Conservation (phyloP, 2,797 vertebrate genomes). For the Gorsachius magnificus region DNA sequence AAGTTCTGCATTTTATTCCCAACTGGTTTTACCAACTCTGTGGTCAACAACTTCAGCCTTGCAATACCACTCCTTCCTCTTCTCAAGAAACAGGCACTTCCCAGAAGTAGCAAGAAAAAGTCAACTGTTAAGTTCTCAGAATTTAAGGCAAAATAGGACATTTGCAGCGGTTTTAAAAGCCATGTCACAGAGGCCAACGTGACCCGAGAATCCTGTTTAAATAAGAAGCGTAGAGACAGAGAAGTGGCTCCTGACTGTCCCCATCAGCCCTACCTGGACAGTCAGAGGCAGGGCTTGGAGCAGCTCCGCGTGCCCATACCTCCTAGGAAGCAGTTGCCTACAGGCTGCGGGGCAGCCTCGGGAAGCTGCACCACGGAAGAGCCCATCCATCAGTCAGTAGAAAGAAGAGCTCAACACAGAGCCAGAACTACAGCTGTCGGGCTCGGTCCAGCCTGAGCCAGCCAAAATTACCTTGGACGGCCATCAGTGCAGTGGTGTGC, state of each 20-base stretch:
- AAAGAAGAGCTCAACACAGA: neutral
- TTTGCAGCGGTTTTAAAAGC: neutral
- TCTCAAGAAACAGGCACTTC: neutral
- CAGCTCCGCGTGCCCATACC: neutral
- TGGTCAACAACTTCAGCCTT: neutral
- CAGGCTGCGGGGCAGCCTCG: neutral
- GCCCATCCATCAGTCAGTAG: neutral
- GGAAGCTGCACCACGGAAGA: neutral
- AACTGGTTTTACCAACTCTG: neutral
- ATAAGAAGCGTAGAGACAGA: fast-evolving
- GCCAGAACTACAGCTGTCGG: neutral
- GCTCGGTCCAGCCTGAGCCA: neutral
- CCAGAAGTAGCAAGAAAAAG: neutral
- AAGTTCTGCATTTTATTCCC: neutral
- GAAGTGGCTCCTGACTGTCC: neutral
- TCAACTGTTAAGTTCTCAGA: neutral
- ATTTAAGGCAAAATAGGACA: neutral
- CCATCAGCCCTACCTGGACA: neutral
- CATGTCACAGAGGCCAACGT: neutral
- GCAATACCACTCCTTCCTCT: neutral
- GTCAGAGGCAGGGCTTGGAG: neutral
- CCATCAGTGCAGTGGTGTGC: neutral
- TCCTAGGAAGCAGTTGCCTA: neutral
- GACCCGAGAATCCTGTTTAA: neutral
- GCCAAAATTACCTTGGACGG: neutral